These are phyloP conservation scores for Standfussiana lucernea DNA, from an alignment of 2,888 invertebrate species.

Conservation along the genomic window DNA sequence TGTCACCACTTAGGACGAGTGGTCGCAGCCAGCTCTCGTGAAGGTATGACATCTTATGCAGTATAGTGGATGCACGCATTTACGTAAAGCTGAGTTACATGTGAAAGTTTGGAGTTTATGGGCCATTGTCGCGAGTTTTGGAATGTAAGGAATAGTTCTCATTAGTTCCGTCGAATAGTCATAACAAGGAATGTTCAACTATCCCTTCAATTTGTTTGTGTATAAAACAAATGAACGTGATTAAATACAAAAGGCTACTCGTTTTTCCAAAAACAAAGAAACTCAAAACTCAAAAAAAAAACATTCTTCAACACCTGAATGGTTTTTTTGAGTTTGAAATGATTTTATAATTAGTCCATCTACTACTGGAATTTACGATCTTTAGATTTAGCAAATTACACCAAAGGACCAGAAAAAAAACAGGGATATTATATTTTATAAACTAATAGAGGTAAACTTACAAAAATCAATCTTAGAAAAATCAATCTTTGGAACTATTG, in stretches of 20 bases:
- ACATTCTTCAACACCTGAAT: too few relatives aligned
- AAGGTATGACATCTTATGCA: conserved; percentile 62
- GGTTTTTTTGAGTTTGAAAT: not conserved
- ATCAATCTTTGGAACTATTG: not conserved
- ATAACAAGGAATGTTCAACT: not conserved
- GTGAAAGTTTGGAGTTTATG: conserved; percentile 61
- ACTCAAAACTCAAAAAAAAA: too few relatives aligned
- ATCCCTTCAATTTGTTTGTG: not conserved
- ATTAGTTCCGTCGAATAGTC: not conserved
- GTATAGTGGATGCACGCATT: conserved; percentile 45
- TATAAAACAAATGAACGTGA: not conserved
- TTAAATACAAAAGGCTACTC: not conserved
- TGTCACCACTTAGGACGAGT: conserved; percentile 68
- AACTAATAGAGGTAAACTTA: not conserved
- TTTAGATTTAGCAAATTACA: not conserved
- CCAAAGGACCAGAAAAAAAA: not conserved
- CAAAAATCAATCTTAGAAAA: too few relatives aligned
- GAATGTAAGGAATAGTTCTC: conserved; percentile 31
- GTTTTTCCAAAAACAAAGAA: not conserved
- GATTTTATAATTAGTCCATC: not conserved
- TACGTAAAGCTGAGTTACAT: conserved; percentile 58
- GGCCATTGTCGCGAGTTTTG: conserved; percentile 52
- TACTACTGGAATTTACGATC: not conserved
- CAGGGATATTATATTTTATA: not conserved
- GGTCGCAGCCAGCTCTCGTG: conserved; percentile 57